phyloP scores from a whole-genome alignment of 2,113 vertebrate genomes.

The Serilophus lunatus region DNA sequence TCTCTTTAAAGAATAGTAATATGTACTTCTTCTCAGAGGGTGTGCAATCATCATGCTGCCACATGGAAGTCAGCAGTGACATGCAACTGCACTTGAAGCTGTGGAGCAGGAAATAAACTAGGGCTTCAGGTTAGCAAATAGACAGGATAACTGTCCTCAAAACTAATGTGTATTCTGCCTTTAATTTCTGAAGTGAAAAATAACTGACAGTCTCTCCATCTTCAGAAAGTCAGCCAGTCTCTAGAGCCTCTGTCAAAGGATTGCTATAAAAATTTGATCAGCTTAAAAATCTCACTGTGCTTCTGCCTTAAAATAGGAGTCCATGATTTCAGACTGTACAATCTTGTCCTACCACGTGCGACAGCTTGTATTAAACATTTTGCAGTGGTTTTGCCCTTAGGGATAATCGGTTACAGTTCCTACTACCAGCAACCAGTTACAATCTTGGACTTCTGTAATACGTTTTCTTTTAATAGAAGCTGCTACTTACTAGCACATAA shows the following conservation, averaged over 20 bases:
- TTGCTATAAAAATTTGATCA: background rate
- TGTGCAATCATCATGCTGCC: background rate
- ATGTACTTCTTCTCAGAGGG: background rate
- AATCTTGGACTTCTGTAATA: background rate
- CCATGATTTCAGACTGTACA: background rate
- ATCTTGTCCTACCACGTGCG: background rate
- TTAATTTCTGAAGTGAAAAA: background rate
- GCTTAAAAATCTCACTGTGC: rapidly evolving
- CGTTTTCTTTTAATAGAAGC: background rate
- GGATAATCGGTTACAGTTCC: background rate
- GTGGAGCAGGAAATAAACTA: background rate
- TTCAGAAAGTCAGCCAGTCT: background rate
- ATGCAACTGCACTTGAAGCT: background rate
- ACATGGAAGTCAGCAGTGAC: background rate
- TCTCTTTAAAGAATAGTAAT: background rate
- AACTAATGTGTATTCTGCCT: background rate
- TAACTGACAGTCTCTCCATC: background rate
- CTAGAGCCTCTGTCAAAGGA: background rate
- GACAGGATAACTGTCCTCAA: background rate
- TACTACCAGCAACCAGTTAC: background rate
- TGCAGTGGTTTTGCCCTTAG: background rate
- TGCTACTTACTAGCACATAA: background rate
- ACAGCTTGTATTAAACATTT: background rate
- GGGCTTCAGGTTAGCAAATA: background rate
- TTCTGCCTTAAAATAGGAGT: background rate